These are phyloP conservation scores for Ischnura elegans DNA, from an alignment of 2,888 invertebrate species.

Conservation along the genomic window DNA sequence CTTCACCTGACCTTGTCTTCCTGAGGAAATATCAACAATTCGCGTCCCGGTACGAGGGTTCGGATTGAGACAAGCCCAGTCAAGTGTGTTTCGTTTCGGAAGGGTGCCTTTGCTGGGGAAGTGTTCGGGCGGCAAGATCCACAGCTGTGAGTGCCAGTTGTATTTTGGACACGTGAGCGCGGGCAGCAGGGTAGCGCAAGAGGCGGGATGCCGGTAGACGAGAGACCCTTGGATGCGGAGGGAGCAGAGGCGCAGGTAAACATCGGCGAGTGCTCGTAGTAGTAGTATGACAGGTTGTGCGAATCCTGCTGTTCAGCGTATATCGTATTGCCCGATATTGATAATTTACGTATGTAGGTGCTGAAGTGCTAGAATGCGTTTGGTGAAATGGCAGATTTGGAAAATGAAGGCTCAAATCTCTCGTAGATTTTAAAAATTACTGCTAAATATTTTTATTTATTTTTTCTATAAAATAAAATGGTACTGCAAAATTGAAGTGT, in stretches of 20 bases:
- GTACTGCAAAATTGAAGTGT: too few species aligned
- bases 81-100: background rate
- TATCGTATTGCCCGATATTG: too few species aligned
- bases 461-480: too few species aligned
- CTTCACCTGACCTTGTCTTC: background rate
- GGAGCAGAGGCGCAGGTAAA: constrained; percentile 43
- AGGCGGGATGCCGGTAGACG: constrained; percentile 17
- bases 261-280: too few species aligned
- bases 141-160: background rate
- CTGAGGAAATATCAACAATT: background rate
- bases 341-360: too few species aligned
- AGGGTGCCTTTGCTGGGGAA: background rate
- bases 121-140: background rate
- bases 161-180: background rate
- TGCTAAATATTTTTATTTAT: too few species aligned
- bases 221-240: background rate
- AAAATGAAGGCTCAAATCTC: too few species aligned
- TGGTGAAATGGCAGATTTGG: too few species aligned
- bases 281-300: too few species aligned
- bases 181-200: background rate
- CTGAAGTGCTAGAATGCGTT: too few species aligned
- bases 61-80: background rate
- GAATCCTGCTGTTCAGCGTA: too few species aligned
- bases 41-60: background rate
- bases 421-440: too few species aligned